phyloP scores from a whole-genome alignment of 2,797 vertebrate species.

The Telmatherina bonti region DNA sequence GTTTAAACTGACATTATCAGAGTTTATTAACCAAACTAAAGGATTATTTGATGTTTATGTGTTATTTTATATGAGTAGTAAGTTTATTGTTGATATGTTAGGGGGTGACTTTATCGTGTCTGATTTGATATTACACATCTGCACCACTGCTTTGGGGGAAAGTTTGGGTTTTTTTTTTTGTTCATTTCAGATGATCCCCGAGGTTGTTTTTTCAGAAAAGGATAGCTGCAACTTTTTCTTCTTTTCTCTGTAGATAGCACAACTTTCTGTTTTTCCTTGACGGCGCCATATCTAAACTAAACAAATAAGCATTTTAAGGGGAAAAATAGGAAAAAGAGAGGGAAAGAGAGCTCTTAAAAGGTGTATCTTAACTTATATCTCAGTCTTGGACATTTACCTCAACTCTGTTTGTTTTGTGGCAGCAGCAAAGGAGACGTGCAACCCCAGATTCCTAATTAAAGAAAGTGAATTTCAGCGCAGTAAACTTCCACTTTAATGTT shows the following conservation, averaged over 20 bases:
- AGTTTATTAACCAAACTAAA: slow-evolving; percentile 85
- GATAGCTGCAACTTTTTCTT: slow-evolving; percentile 50
- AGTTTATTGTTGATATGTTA: slow-evolving; percentile 72
- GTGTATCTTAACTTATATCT: slow-evolving; percentile 64
- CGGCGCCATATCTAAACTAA: slow-evolving; percentile 64
- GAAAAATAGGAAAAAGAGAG: slow-evolving; percentile 77
- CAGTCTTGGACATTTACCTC: slow-evolving; percentile 77
- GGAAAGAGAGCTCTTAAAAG: slow-evolving; percentile 75
- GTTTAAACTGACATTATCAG: slow-evolving; percentile 71
- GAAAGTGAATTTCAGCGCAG: slow-evolving; percentile 32
- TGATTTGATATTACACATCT: slow-evolving; percentile 73
- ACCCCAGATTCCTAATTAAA: slow-evolving; percentile 42
- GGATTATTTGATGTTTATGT: slow-evolving; percentile 69
- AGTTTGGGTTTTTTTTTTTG: slow-evolving; percentile 54
- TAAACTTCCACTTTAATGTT: slow-evolving; percentile 23
- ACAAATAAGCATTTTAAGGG: slow-evolving; percentile 66
- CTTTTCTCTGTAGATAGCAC: slow-evolving; percentile 54
- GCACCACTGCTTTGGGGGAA: slow-evolving; percentile 74
- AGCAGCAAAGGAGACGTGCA: slow-evolving; percentile 60
- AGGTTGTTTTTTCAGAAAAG: slow-evolving; percentile 57
- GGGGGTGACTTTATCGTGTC: slow-evolving; percentile 75
- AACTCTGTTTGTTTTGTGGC: slow-evolving; percentile 73
- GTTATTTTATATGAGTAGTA: slow-evolving; percentile 80
- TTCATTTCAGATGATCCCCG: slow-evolving; percentile 41
- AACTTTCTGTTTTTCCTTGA: slow-evolving; percentile 60